Conservation (phyloP, 1,140 invertebrate genomes). For the Himalopsyche phryganea region DNA sequence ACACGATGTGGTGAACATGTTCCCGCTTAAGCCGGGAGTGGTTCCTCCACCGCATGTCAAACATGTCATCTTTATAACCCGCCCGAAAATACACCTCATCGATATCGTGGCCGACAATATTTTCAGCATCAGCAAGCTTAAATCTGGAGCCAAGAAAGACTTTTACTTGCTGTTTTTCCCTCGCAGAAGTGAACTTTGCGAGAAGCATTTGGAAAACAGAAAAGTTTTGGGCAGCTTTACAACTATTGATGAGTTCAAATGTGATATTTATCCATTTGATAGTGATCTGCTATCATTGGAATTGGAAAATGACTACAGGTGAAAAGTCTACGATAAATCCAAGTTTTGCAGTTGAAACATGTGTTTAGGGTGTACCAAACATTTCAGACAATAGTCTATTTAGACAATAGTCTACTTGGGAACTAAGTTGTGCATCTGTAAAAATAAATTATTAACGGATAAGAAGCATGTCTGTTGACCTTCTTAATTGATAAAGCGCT, state of each 20-base stretch:
- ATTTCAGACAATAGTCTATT: no score
- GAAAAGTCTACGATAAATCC: no score
- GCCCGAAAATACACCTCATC: conserved; percentile 80
- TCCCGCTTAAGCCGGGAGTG: conserved; percentile 66
- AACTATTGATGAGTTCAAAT: conserved; percentile 78
- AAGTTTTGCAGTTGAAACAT: no score
- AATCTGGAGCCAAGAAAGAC: conserved; percentile 45
- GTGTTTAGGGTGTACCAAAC: no score
- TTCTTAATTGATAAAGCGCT: no score
- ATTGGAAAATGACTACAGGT: conserved; percentile 72
- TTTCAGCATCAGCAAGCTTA: conserved; percentile 54
- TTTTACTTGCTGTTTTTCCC: conserved; percentile 88
- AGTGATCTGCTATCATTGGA: conserved; percentile 93
- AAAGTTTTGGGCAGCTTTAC: conserved; percentile 77
- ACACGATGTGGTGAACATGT: conserved; percentile 76
- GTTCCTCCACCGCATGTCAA: conserved; percentile 67
- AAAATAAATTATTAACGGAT: no score
- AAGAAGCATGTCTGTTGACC: no score
- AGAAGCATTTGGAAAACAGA: conserved; percentile 76
- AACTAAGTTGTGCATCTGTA: no score
- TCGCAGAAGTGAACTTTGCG: conserved; percentile 79
- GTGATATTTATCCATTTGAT: conserved; percentile 89
- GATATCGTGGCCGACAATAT: conserved; percentile 82
- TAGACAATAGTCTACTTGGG: no score
- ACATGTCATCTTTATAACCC: conserved; percentile 86